Conservation (phyloP, 2,113 vertebrate genomes). For the Brienomyrus brachyistius region DNA sequence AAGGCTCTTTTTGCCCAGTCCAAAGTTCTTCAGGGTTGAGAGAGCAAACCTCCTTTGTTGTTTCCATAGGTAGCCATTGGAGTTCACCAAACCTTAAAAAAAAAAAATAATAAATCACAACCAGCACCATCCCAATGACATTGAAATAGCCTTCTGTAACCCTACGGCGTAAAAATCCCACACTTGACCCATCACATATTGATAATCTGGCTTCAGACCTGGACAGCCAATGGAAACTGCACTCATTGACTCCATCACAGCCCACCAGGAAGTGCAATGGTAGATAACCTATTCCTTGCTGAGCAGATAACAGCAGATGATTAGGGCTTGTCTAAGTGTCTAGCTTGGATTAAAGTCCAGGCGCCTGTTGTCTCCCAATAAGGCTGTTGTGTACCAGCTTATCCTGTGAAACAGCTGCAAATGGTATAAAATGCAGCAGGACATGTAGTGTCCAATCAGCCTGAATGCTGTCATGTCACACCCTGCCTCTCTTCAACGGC, state of each 20-base stretch:
- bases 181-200: neutral
- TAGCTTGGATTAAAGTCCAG: neutral
- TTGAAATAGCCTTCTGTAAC: neutral
- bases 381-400: neutral
- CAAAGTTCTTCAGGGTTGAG: neutral
- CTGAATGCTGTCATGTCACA: neutral
- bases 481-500: neutral
- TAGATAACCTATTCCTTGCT: neutral
- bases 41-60: neutral
- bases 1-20: neutral
- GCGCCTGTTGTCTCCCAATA: neutral
- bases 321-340: neutral
- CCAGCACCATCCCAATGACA: neutral
- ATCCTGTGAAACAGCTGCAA: neutral
- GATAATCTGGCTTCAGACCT: neutral
- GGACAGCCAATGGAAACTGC: neutral
- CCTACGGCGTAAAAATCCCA: neutral
- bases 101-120: neutral
- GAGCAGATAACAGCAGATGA: neutral
- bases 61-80: slow-evolving; percentile 38
- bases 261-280: neutral
- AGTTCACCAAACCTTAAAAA: slow-evolving; percentile 41
- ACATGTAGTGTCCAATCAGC: neutral
- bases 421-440: neutral
- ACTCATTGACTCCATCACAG: neutral